Base-by-base conservation (phyloP, 2,888 invertebrate species). In the Cancer borealis region DNA sequence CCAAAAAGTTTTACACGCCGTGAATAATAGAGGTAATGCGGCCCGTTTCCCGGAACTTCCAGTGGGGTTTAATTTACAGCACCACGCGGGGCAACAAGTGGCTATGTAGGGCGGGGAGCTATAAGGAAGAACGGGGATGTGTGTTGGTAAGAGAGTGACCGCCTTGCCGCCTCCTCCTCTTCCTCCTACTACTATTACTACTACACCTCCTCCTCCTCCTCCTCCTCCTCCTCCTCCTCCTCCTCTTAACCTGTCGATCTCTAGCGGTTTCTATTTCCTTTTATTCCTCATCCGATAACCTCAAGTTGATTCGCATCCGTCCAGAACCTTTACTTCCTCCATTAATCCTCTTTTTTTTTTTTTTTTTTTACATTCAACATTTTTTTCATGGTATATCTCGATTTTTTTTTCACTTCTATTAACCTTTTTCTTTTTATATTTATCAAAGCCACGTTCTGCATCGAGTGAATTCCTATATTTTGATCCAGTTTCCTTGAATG, bases 21-120 rank as follows among this genome's bases (percentile, higher is more conserved):
- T 79, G 79, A 79, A 79, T 79, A 79, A 79, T 79, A 79, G 79
- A 79, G 79, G 79, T 79, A 79, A 79, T 79, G 79, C 30, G 79
- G 30, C 79, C 79, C 5, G 30, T 21, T 79, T 79, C 79, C 30
- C 79, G 30, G 79, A 79, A 79, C 79, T 79, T 30, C 79, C 79
- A 12, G 79, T 30, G 79, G 30, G 79, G 79, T 21, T 79, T 79
- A 30, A 79, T 79, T 26, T 17, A 79, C 79, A 30, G 79, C 12
- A 12, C 79, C 30, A 3, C 10, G 30, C 79, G 79, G 79, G 30
- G 30, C 79, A 79, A 79, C 79, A 79, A 79, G 79, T 79, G 79
- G 79, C 30, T 2, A 30, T 26, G 79, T 30, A 8, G 79, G 79
- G 30, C 26, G 79, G 79, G 30, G 26, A 5, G 79, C 79, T 30